Evolutionary conservation across 2,797 vertebrate genomes (phyloP).

Genomic region (Schizopygopsis pylzovi): DNA sequence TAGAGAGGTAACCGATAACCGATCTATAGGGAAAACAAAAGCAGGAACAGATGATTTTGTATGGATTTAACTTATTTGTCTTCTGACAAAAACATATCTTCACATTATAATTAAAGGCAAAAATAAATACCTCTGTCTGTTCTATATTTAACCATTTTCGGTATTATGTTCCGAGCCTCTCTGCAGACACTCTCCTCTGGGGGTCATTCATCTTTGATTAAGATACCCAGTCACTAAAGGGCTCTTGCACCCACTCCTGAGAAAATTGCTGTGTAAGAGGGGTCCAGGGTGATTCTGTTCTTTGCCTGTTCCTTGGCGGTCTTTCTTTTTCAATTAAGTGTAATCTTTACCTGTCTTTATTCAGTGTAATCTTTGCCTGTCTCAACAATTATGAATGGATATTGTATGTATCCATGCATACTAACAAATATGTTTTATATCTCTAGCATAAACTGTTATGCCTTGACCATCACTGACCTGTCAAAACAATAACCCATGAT

Average conservation of each 20-base stretch:
- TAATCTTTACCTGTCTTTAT: not conserved
- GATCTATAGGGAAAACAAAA: not conserved
- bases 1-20: not conserved
- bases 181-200: slow-evolving; percentile 23
- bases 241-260: slow-evolving; percentile 3
- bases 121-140: slow-evolving; percentile 44
- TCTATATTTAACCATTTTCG: slow-evolving; percentile 23
- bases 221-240: slow-evolving; percentile 42
- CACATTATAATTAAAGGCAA: slow-evolving; percentile 16
- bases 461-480: not conserved
- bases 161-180: slow-evolving; percentile 34
- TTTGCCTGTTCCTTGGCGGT: not conserved
- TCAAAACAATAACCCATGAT: not conserved
- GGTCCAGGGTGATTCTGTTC: not conserved
- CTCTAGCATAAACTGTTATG: not conserved
- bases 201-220: slow-evolving; percentile 46
- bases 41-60: not conserved
- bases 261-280: slow-evolving; percentile 12
- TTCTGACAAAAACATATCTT: not conserved
- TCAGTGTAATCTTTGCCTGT: not conserved
- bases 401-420: not conserved
- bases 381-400: not conserved
- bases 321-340: not conserved
- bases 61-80: not conserved
- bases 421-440: slow-evolving; percentile 1